These are phyloP conservation scores for Euspilapteryx auroguttella DNA, from an alignment of 2,888 invertebrate genomes.

Conservation along the genomic window DNA sequence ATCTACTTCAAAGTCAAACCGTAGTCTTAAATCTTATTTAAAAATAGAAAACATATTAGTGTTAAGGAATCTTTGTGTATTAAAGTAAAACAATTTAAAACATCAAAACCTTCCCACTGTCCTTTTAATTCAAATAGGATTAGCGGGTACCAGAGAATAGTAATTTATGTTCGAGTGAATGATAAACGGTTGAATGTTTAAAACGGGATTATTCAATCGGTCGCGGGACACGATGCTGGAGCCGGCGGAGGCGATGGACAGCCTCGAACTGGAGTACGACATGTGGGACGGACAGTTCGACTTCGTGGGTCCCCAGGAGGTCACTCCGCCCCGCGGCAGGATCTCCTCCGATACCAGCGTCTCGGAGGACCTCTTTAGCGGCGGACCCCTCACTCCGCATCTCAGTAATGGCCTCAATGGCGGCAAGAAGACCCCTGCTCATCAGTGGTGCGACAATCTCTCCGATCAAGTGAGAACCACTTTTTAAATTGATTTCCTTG, in stretches of 20 bases:
- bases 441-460: conserved; percentile 62
- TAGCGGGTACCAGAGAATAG: no score
- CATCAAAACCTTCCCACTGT: no score
- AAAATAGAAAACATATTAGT: no score
- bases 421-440: conserved; percentile 56
- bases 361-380: conserved; percentile 50
- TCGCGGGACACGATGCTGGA: conserved; percentile 46
- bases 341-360: conserved; percentile 40
- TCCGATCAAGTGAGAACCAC: conserved; percentile 60
- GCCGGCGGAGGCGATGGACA: conserved; percentile 52
- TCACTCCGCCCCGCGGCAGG: conserved; percentile 27
- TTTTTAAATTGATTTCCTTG: no score
- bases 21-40: neutral
- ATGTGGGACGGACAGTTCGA: conserved; percentile 91
- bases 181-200: conserved; percentile 40
- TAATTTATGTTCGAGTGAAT: conserved; percentile 4
- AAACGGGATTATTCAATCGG: conserved; percentile 44
- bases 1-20: neutral
- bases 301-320: conserved; percentile 68
- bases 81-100: no score
- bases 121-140: no score
- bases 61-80: no score
- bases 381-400: conserved; percentile 45
- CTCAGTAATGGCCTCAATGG: conserved; percentile 51
- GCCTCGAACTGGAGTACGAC: conserved; percentile 78